Conservation (phyloP, 2,888 invertebrate genomes). For the Dorcus parallelipipedus region DNA sequence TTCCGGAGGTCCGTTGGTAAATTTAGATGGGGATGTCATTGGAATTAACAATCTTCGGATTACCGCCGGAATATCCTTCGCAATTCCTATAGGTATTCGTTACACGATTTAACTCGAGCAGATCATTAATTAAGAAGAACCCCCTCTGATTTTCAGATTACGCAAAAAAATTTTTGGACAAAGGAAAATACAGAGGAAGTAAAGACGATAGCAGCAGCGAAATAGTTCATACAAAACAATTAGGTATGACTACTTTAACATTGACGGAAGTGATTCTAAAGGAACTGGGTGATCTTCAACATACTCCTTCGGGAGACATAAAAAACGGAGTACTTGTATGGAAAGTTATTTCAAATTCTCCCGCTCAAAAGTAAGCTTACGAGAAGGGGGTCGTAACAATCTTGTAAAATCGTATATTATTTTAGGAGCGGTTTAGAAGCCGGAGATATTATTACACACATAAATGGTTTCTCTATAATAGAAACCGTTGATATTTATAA, state of each 20-base stretch:
- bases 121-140: background rate
- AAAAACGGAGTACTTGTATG: slow-evolving; percentile 81
- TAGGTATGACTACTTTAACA: slow-evolving; percentile 89
- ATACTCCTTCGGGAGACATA: slow-evolving; percentile 64
- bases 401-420: slow-evolving; percentile 23
- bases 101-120: too few species aligned
- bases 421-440: slow-evolving; percentile 73
- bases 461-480: slow-evolving; percentile 63
- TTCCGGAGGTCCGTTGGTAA: slow-evolving; percentile 91
- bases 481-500: slow-evolving; percentile 49
- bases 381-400: background rate
- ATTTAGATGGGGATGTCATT: slow-evolving; percentile 90
- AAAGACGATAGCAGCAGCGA: slow-evolving; percentile 27
- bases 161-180: slow-evolving; percentile 71
- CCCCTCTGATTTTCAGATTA: slow-evolving; percentile 51
- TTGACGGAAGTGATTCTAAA: slow-evolving; percentile 57
- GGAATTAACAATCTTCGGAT: slow-evolving; percentile 92
- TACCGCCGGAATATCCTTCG: slow-evolving; percentile 90
- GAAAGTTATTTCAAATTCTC: slow-evolving; percentile 80
- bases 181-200: slow-evolving; percentile 36
- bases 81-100: slow-evolving; percentile 70
- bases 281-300: slow-evolving; percentile 45
- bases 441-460: slow-evolving; percentile 76
- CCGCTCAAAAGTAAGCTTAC: slow-evolving; percentile 68
- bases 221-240: slow-evolving; percentile 55